Evolutionary conservation across 1,140 invertebrate species (phyloP), one percentile per base, ranked within the genome.

Genomic region (Drosophila gunungcola): DNA sequence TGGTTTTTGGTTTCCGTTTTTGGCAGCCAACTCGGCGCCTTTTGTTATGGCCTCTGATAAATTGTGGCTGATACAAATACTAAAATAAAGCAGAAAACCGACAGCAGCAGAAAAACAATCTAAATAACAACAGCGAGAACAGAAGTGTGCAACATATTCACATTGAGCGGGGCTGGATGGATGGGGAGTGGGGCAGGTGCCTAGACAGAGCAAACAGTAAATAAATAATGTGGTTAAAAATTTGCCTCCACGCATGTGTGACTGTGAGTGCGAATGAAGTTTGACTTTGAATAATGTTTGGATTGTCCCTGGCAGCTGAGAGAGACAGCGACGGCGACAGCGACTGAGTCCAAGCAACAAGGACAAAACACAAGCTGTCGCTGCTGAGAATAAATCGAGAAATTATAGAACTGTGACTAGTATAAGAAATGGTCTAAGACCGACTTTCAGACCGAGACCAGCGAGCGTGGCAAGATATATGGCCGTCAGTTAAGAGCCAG

Each of bases 161-260:
- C 84, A 88, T 72, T 80, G 55, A 64, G 42, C 38, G 10, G n/a
- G 29, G 2, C 29, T 32, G 5, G 5, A 7, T 32, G 29, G 29
- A 21, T 25, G 21, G 27, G 42, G 42, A 11, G 1, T 46, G 5
- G 10, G n/a, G 54, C 27, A 42, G 45, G 39, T 49, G 72, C 49
- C 46, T 69, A 61, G 68, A 64, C 73, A 63, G 52, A 57, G 72
- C 60, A 57, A 82, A 80, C 84, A 90, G 85, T 90, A 90, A 89
- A 89, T 89, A 89, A 89, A 89, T 89, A 89, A 89, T 89, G 84
- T 89, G 84, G 84, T 89, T 89, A 90, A 89, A 89, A 89, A 85
- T 89, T 89, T 89, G 64, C 73, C 61, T 77, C 52, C 68, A 73
- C 82, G 41, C 46, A 36, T 42, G 63, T 41, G 46, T 48, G 42